Base-by-base conservation (phyloP, 1,140 invertebrate genomes). In the Anthonomus grandis region DNA sequence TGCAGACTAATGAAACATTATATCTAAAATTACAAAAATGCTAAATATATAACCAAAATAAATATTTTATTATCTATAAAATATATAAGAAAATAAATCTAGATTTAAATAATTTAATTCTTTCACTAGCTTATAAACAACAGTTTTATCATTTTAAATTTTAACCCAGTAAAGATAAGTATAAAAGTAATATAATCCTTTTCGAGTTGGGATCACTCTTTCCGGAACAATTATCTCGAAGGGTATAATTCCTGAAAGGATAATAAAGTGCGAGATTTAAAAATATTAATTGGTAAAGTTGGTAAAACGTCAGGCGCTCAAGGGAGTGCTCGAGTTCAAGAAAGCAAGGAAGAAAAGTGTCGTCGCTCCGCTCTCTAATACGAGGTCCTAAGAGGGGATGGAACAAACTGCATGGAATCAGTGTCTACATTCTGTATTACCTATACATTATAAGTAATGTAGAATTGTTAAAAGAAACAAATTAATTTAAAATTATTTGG, bases 201-300 rank as follows among this genome's bases (percentile, higher is more conserved):
- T 52, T 25, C 22, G 24, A 49, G 54, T 57, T 36, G 10, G 34
- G 57, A 61, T 46, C 36, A 24, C 39, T 57, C 54, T 61, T 54
- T 57, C 34, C 39, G 42, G 53, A 57, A 57, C 54, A 61, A 57
- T 61, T 62, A 63, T 64, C 62, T 47, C 17, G 45, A 58, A 49
- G 45, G 46, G 45, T 65, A 65, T 64, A 65, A 65, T 61, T 65
- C 62, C 64, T 64, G 49, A 51, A 60, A 59, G 64, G 54, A 57
- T 57, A 61, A 61, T 61, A 66, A 64, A 67, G 59, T 62, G 54
- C 52, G 25, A 56, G 62, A 65, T 69, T 69, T 64, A 69, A 69
- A 69, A 69, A 69, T 67, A 69, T 69, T 69, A 69, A 69, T 69
- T 69, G 67, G 58, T 62, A 67, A 69, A 69, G 67, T 68, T 68